phyloP scores from a whole-genome alignment of 2,888 invertebrate genomes.

The Bembecia ichneumoniformis region DNA sequence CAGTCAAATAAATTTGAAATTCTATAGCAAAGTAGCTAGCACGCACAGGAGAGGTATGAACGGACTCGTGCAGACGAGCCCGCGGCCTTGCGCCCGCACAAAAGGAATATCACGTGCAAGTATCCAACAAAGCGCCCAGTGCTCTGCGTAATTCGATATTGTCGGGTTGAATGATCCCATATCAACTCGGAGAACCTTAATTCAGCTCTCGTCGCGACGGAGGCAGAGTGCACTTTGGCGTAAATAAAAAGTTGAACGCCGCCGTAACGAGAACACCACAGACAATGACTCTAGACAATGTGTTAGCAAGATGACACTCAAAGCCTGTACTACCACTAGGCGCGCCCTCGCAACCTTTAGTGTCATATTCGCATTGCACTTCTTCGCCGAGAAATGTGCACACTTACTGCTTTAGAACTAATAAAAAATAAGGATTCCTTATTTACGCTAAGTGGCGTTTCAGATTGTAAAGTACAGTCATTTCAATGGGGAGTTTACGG shows the following conservation, averaged over 20 bases:
- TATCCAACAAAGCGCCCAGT: constrained; percentile 62
- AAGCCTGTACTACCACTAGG: constrained; percentile 26
- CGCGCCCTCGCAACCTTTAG: constrained; percentile 1
- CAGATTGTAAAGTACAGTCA: neutral
- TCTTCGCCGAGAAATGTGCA: constrained; percentile 8
- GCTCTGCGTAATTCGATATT: constrained; percentile 67
- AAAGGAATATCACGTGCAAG: constrained; percentile 65
- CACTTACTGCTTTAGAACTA: neutral
- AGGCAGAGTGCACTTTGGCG: constrained; percentile 67
- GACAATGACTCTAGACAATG: constrained; percentile 67
- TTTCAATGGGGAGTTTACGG: neutral
- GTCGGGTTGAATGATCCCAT: constrained; percentile 70
- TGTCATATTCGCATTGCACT: constrained; percentile 18
- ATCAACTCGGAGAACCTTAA: constrained; percentile 66
- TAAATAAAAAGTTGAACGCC: constrained; percentile 70
- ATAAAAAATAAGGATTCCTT: neutral
- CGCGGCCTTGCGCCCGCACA: constrained; percentile 24
- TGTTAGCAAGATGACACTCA: constrained; percentile 60
- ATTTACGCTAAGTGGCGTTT: neutral
- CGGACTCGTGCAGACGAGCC: constrained; percentile 12
- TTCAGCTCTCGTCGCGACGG: constrained; percentile 62
- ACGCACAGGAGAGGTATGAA: too few relatives aligned
- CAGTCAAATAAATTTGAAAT: too few relatives aligned
- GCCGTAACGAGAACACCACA: constrained; percentile 54
- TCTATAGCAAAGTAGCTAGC: too few relatives aligned